Evolutionary conservation across 2,888 invertebrate genomes (phyloP).

Genomic region (Chymomyza procnemis): DNA sequence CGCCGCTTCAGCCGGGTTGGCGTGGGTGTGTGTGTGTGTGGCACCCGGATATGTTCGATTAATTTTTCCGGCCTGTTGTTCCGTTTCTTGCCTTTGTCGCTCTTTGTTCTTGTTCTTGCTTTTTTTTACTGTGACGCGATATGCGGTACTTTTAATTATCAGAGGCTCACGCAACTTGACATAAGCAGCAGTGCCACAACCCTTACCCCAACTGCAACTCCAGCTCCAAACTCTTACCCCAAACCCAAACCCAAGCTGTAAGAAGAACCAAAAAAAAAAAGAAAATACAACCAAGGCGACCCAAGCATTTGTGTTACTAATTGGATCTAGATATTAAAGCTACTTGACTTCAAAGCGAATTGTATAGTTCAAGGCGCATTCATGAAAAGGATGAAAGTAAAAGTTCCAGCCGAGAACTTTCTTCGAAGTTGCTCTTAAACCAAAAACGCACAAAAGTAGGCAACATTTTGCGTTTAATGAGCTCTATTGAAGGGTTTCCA

Average conservation of each 20-base stretch:
- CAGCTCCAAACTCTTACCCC: too few relatives aligned
- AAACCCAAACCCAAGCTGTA: too few relatives aligned
- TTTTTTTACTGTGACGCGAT: neutral
- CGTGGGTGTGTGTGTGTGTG: neutral
- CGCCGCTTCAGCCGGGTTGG: neutral
- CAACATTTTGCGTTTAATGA: neutral
- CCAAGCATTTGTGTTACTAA: neutral
- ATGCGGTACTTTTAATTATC: neutral
- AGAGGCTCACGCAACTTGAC: neutral
- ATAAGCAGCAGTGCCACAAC: neutral
- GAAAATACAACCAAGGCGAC: neutral
- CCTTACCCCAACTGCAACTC: too few relatives aligned
- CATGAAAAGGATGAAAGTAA: neutral
- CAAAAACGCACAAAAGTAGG: neutral
- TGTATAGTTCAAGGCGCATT: neutral
- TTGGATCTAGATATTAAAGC: neutral
- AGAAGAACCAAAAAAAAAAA: too few relatives aligned
- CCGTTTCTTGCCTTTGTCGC: neutral
- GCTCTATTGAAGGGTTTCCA: neutral
- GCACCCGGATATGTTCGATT: slow-evolving; percentile 37
- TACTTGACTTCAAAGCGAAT: neutral
- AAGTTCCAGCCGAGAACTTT: neutral
- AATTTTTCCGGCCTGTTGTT: slow-evolving; percentile 30
- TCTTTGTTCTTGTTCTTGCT: neutral
- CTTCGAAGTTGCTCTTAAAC: neutral